Evolutionary conservation across 2,797 vertebrate genomes (phyloP), one percentile per base, ranked within the genome.

Genomic region (Xenentodon cancila): DNA sequence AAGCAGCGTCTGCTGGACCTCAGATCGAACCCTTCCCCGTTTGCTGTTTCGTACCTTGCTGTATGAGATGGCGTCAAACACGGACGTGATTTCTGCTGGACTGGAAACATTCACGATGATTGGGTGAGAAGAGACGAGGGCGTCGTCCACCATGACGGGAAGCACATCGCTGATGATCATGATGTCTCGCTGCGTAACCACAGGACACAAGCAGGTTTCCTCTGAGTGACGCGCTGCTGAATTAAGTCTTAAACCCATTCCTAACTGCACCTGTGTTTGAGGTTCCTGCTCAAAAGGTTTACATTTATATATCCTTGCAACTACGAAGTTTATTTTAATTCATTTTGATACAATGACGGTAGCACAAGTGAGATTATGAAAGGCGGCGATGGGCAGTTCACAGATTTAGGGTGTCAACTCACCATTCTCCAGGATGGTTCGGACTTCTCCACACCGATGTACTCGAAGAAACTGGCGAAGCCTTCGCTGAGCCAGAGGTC

Each of bases 401-500:
- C n/a, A n/a, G n/a, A n/a, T n/a, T n/a, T n/a, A n/a, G n/a, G n/a
- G n/a, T n/a, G n/a, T n/a, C n/a, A n/a, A 47, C 86, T 88, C 85
- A 97, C 97, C 97, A 98, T 99, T 69, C 88, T 44, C 97, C 97
- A 99, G 0, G 64, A n/a, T 11, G 68, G 47, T 70, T 97, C 94
- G 7, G 95, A 25, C 21, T 47, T 12, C 59, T 94, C 80, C 63
- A 95, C 94, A 59, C 97, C 97, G 1, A 96, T 78, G 81, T 91
- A 98, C 82, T 99, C 97, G 80, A 99, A 99, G 88, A 95, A 99
- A 84, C 95, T 97, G 80, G 97, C 97, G 74, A 99, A 99, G 71
- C 97, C 97, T 82, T 99, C 97, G 44, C 98, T 99, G 7, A 99
- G 91, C 97, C 97, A 99, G 74, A 99, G 86, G 75, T 99, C 97